A percentile compares a stretch with the other conserved stretches of the same genome.
phyloP scores from a whole-genome alignment of 2,113 vertebrate genomes.

The Callorhinus ursinus region DNA sequence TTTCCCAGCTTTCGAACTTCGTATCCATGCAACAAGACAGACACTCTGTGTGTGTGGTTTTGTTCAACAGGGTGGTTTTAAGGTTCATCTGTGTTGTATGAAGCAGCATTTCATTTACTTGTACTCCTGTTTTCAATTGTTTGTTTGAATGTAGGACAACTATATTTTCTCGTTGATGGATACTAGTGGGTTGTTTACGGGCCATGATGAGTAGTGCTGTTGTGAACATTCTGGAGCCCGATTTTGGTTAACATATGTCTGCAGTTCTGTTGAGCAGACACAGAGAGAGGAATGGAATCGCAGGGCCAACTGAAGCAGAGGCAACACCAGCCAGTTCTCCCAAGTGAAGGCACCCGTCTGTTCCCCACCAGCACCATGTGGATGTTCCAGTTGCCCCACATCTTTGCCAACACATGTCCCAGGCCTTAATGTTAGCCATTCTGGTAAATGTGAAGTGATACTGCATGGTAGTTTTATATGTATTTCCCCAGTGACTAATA shows the following conservation, averaged over 20 bases:
- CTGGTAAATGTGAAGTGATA: background rate
- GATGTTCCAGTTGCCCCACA: rapidly evolving
- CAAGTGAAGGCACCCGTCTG: no score
- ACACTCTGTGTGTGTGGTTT: background rate
- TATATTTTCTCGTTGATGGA: background rate
- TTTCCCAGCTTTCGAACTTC: background rate
- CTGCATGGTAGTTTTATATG: no score
- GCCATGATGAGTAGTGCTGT: background rate
- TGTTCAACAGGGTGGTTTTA: background rate
- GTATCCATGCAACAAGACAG: rapidly evolving
- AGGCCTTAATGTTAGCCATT: background rate
- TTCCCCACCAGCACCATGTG: background rate
- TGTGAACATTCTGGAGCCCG: background rate
- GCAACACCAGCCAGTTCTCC: background rate
- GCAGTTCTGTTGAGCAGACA: background rate
- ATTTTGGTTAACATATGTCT: background rate
- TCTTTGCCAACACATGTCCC: background rate
- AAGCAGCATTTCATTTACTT: background rate
- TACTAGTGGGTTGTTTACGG: background rate
- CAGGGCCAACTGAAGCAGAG: background rate
- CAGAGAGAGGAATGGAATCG: rapidly evolving
- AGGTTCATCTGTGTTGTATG: no score
- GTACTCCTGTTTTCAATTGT: background rate
- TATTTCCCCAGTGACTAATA: background rate
- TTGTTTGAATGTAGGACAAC: background rate